These are phyloP conservation scores for Aselliscus stoliczkanus DNA, from an alignment of 2,797 vertebrate genomes.

Conservation along the genomic window DNA sequence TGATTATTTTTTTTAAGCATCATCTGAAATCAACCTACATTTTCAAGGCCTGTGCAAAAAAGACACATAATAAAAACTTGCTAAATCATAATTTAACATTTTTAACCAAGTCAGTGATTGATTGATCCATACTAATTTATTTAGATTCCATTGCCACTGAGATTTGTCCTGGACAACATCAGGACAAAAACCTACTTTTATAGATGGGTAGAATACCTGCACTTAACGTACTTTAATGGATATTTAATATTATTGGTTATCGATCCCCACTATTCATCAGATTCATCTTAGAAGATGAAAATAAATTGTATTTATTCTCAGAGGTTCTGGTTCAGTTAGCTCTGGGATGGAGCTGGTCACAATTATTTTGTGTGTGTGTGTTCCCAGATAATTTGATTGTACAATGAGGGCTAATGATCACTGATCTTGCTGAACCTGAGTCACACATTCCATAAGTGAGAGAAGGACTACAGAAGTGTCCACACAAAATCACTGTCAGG, in stretches of 20 bases:
- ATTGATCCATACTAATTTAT: background rate
- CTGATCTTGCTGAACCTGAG: background rate
- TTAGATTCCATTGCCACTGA: background rate
- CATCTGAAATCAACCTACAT: background rate
- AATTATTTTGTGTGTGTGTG: background rate
- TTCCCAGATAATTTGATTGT: background rate
- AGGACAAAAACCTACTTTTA: background rate
- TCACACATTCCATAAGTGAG: background rate
- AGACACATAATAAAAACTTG: background rate
- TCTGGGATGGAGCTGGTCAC: background rate
- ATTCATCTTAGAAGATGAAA: background rate
- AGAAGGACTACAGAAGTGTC: background rate
- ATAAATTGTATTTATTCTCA: background rate
- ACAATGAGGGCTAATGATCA: background rate
- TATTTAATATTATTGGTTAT: background rate
- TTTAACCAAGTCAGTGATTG: background rate
- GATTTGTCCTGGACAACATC: background rate
- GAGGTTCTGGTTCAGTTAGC: background rate
- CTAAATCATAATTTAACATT: background rate
- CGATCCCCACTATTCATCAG: background rate
- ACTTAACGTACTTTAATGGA: background rate
- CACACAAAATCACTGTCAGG: background rate
- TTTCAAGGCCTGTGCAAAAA: background rate
- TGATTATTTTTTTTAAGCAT: background rate
- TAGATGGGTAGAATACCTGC: background rate